Base-by-base conservation (phyloP, 2,113 vertebrate species). In the Puffinus mauretanicus region DNA sequence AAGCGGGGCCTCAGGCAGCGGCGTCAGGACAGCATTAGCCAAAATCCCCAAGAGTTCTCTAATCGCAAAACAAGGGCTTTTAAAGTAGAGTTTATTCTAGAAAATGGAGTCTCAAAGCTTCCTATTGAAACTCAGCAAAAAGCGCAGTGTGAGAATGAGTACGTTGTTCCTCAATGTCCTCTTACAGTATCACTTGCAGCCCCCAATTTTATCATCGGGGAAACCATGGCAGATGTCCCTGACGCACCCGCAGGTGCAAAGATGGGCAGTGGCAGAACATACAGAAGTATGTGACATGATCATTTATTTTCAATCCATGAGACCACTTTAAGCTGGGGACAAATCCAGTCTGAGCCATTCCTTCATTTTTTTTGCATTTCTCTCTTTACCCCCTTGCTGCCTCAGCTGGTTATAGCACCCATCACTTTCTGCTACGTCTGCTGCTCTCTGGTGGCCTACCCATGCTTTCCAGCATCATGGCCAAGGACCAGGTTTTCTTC, bases 401-500 rank as follows among this genome's bases (percentile, higher is more conserved):
- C 25, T 51, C 0, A 0, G 21, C 36, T 55, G 38, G 24, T 22
- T 49, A 11, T 11, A 38, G 27, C n/a, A 32, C 16, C 21, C 57
- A 44, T 16, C 13, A 14, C 25, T 42, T 84, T 38, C n/a, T 64
- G 25, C 64, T 69, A 3, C 32, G 11, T 42, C 67, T 92, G 38
- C 73, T 84, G 69, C 44, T 88, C 29, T 69, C 73, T 94, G 64
- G 47, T 82, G 73, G 60, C 67, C 54, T 88, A 44, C 22, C 58
- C 12, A 5, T 32, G n/a, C 24, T 79, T 89, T 75, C 80, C 90
- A 93, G 54, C 36, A 54, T 10, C 1, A 0, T 46, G 27, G 17
- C 19, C 9, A 29, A 65, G 44, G 36, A 76, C 10, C 25, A 75
- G 49, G 14, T 51, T 32, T 22, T 47, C 49, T 16, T 30, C n/a